Evolutionary conservation across 2,888 invertebrate species (phyloP).

Genomic region (Germaria angustata): DNA sequence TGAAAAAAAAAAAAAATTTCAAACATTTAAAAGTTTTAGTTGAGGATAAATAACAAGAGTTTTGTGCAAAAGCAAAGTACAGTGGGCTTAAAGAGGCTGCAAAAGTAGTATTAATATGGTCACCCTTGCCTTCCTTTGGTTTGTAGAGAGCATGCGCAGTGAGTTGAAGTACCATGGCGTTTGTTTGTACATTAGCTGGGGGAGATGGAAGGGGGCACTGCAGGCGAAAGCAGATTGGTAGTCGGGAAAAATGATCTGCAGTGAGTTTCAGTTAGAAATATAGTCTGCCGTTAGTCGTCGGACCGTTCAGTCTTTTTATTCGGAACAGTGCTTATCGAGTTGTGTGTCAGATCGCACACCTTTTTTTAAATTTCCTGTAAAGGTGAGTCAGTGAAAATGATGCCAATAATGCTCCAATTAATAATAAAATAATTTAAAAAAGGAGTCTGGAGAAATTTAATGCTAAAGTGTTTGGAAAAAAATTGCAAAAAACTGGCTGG

Average conservation of each 20-base stretch:
- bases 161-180: not conserved
- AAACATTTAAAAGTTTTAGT: not conserved
- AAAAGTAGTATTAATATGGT: not conserved
- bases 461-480: conserved; percentile 36
- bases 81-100: conserved; percentile 29
- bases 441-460: conserved; percentile 49
- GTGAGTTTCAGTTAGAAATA: conserved; percentile 75
- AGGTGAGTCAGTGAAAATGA: conserved; percentile 77
- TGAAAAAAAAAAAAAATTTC: not conserved
- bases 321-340: conserved; percentile 79
- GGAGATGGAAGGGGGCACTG: not conserved
- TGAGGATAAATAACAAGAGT: not conserved
- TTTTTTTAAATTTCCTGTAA: conserved; percentile 78
- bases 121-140: not conserved
- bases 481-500: not conserved
- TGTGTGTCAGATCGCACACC: conserved; percentile 79
- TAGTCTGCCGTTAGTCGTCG: conserved; percentile 81
- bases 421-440: conserved; percentile 56
- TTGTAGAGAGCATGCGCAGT: conserved; percentile 51
- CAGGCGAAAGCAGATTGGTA: conserved; percentile 2
- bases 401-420: conserved; percentile 57
- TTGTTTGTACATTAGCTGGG: not conserved
- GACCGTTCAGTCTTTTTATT: conserved; percentile 80
- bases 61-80: conserved; percentile 40
- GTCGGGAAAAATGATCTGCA: conserved; percentile 74